Percentiles rank a stretch among this genome's conserved stretches.
Conservation (phyloP, 2,113 vertebrate genomes). For the Grammomys dolichurus region DNA sequence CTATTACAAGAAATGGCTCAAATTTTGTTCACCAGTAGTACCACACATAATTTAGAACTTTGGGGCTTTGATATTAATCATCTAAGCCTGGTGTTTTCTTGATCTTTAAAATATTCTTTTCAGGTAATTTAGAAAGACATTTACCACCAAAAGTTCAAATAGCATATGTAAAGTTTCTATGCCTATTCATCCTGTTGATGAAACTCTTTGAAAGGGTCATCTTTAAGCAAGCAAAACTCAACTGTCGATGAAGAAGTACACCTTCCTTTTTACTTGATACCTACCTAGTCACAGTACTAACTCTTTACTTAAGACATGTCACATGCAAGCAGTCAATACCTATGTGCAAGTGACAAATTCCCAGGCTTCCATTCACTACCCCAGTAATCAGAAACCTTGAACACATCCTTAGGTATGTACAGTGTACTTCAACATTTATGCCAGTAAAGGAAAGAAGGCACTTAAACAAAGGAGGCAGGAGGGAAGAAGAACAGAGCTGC, state of each 20-base stretch:
- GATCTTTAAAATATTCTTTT: slow-evolving; percentile 14
- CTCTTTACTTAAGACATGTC: slow-evolving; percentile 17
- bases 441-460: slow-evolving; percentile 68
- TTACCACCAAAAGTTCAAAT: neutral
- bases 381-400: neutral
- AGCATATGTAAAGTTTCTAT: neutral
- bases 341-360: neutral
- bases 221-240: neutral
- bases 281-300: neutral
- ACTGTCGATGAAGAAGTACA: neutral
- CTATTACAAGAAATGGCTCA: slow-evolving; percentile 19
- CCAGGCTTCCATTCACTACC: neutral
- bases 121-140: slow-evolving; percentile 7
- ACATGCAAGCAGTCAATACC: neutral
- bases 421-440: slow-evolving; percentile 42
- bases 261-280: neutral
- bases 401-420: neutral
- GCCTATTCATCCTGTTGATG: neutral
- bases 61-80: slow-evolving; percentile 17
- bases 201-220: neutral
- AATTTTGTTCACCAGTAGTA: slow-evolving; percentile 25
- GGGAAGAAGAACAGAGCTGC: neutral
- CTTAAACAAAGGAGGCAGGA: slow-evolving; percentile 46
- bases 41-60: neutral
- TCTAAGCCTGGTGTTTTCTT: neutral